Evolutionary conservation across 2,113 vertebrate species (phyloP), one percentile per base, ranked within the genome.

Genomic region (Collichthys lucidus): DNA sequence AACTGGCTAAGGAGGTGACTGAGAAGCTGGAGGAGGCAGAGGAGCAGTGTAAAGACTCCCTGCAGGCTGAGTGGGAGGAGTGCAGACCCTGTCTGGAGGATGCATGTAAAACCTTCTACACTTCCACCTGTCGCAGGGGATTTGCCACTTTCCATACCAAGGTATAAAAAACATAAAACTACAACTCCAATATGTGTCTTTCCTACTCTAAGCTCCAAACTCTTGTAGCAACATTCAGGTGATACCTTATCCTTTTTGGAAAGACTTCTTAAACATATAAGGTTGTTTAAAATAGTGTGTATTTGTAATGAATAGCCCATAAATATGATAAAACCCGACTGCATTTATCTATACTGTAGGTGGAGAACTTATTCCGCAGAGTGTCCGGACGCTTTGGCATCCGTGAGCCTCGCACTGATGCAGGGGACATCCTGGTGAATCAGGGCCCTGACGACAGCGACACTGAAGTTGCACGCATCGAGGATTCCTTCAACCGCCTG

Each of bases 81-180:
- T 98, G 97, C 91, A 90, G 94, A 71, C 92, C 95, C 52, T 99
- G 97, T 74, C 94, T 99, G 90, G 94, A 97, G 89, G 95, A 95
- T 3, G 93, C 92, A 10, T 98, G 96, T 70, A 95, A 96, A 91
- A 94, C 84, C 70, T 96, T 96, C 80, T 96, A 96, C 35, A 94
- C 94, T 85, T 93, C 94, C 85, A 94, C 89, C 73, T 97, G 96
- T 90, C 96, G 92, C 55, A 90, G 78, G 12, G 92, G 92, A 4
- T 93, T 96, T 50, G 90, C 94, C 60, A 87, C 94, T 35, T 95
- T 97, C 87, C 92, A 90, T 70, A 88, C 83, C 59, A 97, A 93
- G 96, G 97, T 98, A 92, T 49, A n/a, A 57, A 72, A n/a, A n/a
- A n/a, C n/a, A n/a, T n/a, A n/a, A n/a, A 66, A 69, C 29, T 31